Percentiles rank a stretch among this genome's conserved stretches.
phyloP scores from a whole-genome alignment of 1,140 invertebrate species.

The Drosophila elegans region DNA sequence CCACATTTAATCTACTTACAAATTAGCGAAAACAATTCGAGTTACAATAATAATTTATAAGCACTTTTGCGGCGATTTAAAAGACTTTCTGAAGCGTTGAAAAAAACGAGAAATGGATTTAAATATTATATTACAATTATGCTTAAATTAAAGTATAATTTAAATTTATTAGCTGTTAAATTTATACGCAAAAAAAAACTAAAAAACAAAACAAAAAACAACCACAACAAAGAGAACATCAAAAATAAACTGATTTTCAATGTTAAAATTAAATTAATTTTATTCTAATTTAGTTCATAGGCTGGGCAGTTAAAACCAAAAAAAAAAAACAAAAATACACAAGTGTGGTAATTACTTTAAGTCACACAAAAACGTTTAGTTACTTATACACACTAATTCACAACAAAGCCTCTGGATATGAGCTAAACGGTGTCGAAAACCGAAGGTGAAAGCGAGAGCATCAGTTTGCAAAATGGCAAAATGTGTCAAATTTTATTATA shows the following conservation, averaged over 20 bases:
- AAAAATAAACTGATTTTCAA: slow-evolving; percentile 82
- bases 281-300: slow-evolving; percentile 68
- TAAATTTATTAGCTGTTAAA: slow-evolving; percentile 81
- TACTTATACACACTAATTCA: slow-evolving; percentile 32
- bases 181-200: slow-evolving; percentile 74
- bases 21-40: slow-evolving; percentile 57
- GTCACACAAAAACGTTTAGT: slow-evolving; percentile 49
- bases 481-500: slow-evolving; percentile 78
- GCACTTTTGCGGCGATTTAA: slow-evolving; percentile 79
- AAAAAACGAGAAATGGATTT: slow-evolving; percentile 65
- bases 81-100: slow-evolving; percentile 71
- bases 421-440: slow-evolving; percentile 43
- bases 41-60: slow-evolving; percentile 78
- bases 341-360: slow-evolving; percentile 54
- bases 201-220: slow-evolving; percentile 51
- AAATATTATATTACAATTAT: slow-evolving; percentile 75
- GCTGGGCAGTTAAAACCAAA: slow-evolving; percentile 72
- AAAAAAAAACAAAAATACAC: slow-evolving; percentile 41
- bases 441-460: slow-evolving; percentile 38
- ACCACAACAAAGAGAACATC: slow-evolving; percentile 65
- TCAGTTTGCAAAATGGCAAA: slow-evolving; percentile 44
- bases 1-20: slow-evolving; percentile 54
- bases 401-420: slow-evolving; percentile 23
- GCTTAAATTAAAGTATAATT: slow-evolving; percentile 80
- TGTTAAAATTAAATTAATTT: slow-evolving; percentile 79